A percentile compares a stretch with the other conserved stretches of the same genome.
Conservation (phyloP, 2,888 invertebrate genomes). For the Rhopalosiphum nymphaeae region DNA sequence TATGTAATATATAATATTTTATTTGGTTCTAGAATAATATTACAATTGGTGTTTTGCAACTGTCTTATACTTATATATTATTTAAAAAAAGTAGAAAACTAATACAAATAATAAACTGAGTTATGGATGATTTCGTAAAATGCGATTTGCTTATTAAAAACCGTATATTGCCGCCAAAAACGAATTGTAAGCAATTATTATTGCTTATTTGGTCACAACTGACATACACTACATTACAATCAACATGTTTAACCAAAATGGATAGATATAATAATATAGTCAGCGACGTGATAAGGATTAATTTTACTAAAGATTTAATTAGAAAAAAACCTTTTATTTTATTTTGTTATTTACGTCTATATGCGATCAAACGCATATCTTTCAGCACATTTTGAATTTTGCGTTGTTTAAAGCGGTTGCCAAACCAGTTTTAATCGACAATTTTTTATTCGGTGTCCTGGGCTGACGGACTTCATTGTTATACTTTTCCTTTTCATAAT, state of each 20-base stretch:
- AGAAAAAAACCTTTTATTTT: background rate
- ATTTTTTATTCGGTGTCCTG: background rate
- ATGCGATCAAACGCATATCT: background rate
- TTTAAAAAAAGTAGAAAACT: background rate
- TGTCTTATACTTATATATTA: background rate
- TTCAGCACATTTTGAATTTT: background rate
- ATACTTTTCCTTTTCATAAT: background rate
- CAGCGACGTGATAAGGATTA: background rate
- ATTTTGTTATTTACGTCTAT: background rate
- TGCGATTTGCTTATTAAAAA: background rate
- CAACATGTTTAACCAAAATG: background rate
- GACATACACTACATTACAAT: background rate
- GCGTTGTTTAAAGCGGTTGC: background rate
- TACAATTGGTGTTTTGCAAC: background rate
- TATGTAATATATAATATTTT: background rate
- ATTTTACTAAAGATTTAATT: background rate
- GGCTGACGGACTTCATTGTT: background rate
- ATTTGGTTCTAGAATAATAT: background rate
- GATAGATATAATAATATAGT: too few relatives aligned
- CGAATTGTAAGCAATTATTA: background rate
- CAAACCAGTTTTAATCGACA: background rate
- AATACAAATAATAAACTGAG: background rate
- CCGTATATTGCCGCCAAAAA: background rate
- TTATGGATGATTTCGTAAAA: background rate
- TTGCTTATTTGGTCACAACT: background rate